Percentiles rank a stretch among this genome's conserved stretches.
phyloP scores from a whole-genome alignment of 2,888 invertebrate genomes.

The Drosophila mimica region DNA sequence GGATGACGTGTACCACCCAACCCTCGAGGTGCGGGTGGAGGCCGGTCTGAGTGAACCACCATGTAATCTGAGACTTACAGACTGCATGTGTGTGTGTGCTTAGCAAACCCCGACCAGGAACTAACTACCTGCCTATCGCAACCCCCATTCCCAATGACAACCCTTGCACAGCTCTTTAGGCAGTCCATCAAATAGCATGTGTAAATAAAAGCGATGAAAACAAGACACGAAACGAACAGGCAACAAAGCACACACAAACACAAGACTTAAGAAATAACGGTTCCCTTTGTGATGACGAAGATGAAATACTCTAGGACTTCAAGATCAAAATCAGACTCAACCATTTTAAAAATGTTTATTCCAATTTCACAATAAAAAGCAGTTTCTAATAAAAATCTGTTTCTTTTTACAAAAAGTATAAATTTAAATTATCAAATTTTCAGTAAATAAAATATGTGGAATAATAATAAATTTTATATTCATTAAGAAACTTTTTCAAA shows the following conservation, averaged over 20 bases:
- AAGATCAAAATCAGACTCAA: no score
- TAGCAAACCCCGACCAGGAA: slow-evolving; percentile 55
- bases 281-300: neutral
- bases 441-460: neutral
- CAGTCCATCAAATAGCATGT: slow-evolving; percentile 66
- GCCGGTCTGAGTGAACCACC: slow-evolving; percentile 52
- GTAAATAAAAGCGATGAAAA: slow-evolving; percentile 59
- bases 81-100: slow-evolving; percentile 9
- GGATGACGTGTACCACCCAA: slow-evolving; percentile 41
- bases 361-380: no score
- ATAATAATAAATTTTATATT: neutral
- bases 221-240: slow-evolving; percentile 30
- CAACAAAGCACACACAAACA: slow-evolving; percentile 37
- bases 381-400: neutral
- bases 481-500: neutral
- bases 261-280: neutral
- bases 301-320: neutral
- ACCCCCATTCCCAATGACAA: slow-evolving; percentile 1
- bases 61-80: slow-evolving; percentile 72
- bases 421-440: neutral
- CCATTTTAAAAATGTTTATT: neutral
- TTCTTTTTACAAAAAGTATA: no score
- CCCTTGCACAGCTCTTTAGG: slow-evolving; percentile 51
- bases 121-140: slow-evolving; percentile 32
- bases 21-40: neutral